Conservation (phyloP, 2,113 vertebrate genomes). For the Pyrgilauda ruficollis region DNA sequence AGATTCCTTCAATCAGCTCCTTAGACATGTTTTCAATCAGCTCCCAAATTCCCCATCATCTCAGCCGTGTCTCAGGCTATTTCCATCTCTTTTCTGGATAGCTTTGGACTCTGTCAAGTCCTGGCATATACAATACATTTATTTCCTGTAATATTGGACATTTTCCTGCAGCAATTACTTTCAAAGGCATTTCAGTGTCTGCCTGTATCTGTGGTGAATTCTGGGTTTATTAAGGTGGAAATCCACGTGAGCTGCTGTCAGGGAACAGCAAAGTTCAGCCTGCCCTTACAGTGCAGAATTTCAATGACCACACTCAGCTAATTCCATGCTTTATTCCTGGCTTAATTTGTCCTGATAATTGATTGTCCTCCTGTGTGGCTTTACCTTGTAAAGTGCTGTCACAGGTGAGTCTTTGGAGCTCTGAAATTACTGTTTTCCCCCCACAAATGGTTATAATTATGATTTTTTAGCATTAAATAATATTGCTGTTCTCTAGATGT, state of each 20-base stretch:
- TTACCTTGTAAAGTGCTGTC: not conserved
- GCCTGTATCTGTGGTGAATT: not conserved
- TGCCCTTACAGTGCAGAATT: not conserved
- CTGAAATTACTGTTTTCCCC: not conserved
- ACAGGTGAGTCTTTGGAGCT: not conserved
- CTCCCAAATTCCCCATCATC: not conserved
- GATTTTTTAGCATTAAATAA: not conserved
- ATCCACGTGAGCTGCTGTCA: not conserved
- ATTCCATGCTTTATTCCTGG: not conserved
- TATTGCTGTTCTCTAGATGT: not conserved
- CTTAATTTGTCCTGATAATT: not conserved
- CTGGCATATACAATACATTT: not conserved
- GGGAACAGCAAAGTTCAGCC: not conserved
- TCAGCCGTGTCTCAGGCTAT: not conserved
- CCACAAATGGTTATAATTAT: not conserved
- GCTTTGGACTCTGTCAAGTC: not conserved
- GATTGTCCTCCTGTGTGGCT: not conserved
- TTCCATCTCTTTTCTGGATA: not conserved
- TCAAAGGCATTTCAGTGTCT: not conserved
- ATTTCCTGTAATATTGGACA: not conserved
- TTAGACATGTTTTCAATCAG: too few relatives aligned
- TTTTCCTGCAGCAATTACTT: not conserved
- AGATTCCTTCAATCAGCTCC: not conserved
- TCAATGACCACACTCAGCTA: not conserved
- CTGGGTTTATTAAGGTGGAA: constrained; percentile 15